Base-by-base conservation (phyloP, 1,140 invertebrate genomes). In the Aphelenchoides besseyi region DNA sequence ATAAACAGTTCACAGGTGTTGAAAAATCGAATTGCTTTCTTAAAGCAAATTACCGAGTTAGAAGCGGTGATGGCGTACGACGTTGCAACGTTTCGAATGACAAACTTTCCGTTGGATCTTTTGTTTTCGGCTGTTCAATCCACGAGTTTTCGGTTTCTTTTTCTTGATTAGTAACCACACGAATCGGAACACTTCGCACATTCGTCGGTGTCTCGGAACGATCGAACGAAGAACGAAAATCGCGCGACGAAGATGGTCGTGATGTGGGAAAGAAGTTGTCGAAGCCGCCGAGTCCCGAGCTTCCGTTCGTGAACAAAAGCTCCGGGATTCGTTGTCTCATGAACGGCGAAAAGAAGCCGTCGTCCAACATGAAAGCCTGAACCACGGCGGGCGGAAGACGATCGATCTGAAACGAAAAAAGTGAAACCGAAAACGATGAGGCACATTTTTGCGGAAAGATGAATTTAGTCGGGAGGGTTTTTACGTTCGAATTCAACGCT, bases 351-450 rank as follows among this genome's bases (percentile, higher is more conserved):
- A 63, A 37, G 54, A 74, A 74, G 71, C 66, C 36, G 55, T 61
- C 57, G 72, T 74, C 72, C 29, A 57, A 30, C 74, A 74, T 76
- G 72, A 74, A 74, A 8, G 68, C 54, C 57, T 74, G 36, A 55
- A 30, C 52, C 18, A 74, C 72, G 30, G 37, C n/a, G 16, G 73
- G 32, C 3, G 73, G 72, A 18, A 74, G 36, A 41, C 29, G 28
- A 16, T 29, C 32, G 69, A 26, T 32, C 3, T 33, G 30, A 68
- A 28, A 29, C 53, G n/a, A 23, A 28, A 26, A 18, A 33, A 36
- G n/a, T 16, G 1, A 28, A 1, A 23, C 12, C 12, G 41, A 48
- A 48, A 23, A 23, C 41, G 41, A 23, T 16, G 23, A 48, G 41
- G 55, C 5, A 41, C 5, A 41, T 64, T 64, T 64, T 9, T 64